Percentiles rank a stretch among this genome's conserved stretches.
phyloP scores from a whole-genome alignment of 2,113 vertebrate species.

The Grantiella picta region DNA sequence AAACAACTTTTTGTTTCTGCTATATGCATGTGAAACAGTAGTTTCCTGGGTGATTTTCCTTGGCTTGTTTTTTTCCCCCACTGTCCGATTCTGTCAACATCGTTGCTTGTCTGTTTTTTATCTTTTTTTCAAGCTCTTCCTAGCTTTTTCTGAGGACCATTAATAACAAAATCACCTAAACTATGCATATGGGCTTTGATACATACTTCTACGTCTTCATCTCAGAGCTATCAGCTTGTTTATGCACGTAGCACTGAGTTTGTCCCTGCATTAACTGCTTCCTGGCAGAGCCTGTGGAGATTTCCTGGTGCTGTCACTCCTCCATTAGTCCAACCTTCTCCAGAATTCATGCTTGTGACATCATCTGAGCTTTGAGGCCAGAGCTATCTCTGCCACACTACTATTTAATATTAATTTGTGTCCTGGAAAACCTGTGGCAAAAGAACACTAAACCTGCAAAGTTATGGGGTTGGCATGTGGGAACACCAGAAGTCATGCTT shows the following conservation, averaged over 20 bases:
- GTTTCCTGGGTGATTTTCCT: constrained; percentile 56
- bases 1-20: constrained; percentile 1
- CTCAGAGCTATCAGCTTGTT: background rate
- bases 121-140: constrained; percentile 23
- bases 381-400: background rate
- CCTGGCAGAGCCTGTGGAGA: background rate
- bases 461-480: background rate
- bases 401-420: background rate
- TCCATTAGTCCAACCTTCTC: background rate
- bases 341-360: background rate
- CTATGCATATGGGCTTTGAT: background rate
- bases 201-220: background rate
- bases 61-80: background rate
- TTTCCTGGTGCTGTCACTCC: background rate
- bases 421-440: background rate
- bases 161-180: background rate
- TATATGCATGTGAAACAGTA: background rate
- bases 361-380: background rate
- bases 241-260: background rate
- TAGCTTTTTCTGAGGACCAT: background rate
- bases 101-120: background rate
- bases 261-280: background rate
- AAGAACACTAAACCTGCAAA: background rate
- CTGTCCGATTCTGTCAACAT: background rate
- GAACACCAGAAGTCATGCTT: background rate